Evolutionary conservation across 2,113 vertebrate genomes (phyloP), one percentile per base, ranked within the genome.

Genomic region (Trochalopteron elliotii): DNA sequence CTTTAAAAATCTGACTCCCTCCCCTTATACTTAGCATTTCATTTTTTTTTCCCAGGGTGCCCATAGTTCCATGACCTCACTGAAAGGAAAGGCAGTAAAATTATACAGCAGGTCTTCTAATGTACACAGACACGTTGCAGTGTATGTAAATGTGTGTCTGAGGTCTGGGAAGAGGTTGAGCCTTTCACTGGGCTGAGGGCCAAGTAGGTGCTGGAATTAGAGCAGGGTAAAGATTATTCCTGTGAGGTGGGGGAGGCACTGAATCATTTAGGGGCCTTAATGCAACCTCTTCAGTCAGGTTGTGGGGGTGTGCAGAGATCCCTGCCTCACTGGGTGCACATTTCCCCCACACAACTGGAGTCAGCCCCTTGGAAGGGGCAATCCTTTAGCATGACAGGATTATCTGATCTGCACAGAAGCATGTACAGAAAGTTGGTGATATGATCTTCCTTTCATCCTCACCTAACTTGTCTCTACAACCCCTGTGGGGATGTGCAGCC

Each of bases 151-250:
- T 94, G 80, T 5, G 6, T 17, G 47, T 77, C 74, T 93, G 52
- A 31, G 90, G 75, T 86, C 79, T 90, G 84, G 71, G 94, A 93
- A 90, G 78, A 83, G 85, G 68, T 83, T 7, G 12, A 89, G 57
- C 39, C 63, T 70, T 80, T 76, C 37, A 21, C 67, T 85, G 85
- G 90, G 74, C 82, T 63, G 78, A 76, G 45, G 78, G 68, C 90
- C 92, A 96, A 91, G 72, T 44, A 93, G 92, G 64, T 95, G 60
- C 59, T 83, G 82, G 84, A 83, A 93, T 83, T 76, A 95, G 78
- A 96, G 78, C 70, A 55, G 75, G 3, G 42, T 83, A 85, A 92
- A 96, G 87, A 88, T 89, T 93, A 59, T n/a, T 71, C 55, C 84
- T 91, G 78, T 35, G 67, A 75, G 77, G 39, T 61, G 63, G 25